Evolutionary conservation across 2,113 vertebrate species (phyloP), one percentile per base, ranked within the genome.

Genomic region (Triplophysa tibetana): DNA sequence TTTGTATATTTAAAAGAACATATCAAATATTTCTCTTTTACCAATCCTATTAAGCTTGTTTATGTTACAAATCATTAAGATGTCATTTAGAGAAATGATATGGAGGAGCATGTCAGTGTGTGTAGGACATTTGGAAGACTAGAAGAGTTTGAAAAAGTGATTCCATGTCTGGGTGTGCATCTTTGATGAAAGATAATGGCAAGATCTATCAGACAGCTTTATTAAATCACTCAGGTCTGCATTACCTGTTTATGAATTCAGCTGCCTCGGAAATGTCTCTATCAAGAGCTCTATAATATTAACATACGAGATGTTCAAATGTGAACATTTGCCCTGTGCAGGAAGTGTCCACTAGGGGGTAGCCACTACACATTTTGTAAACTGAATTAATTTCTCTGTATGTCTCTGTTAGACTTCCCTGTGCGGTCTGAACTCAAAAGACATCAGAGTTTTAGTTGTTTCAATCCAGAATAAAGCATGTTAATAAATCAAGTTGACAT

Each of bases 321-420:
- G 23, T 52, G 10, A 70, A 56, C 9, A 17, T 54, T 24, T 9
- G 26, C 24, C 56, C 3, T 83, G 2, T 60, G 11, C 26, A 66
- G 21, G 41, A 68, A 24, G 68, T 85, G 45, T 83, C 90, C 92
- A 92, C 90, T 90, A 91, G 92, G 78, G 86, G 91, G 91, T 88
- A 77, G 80, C 82, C 38, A 58, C n/a, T n/a, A 63, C 88, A 76
- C 84, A 79, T 70, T 78, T 12, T 26, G 33, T 50, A 63, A 48
- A 63, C 16, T 73, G 10, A 21, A 9, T 21, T 58, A 0, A 21
- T 21, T 19, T 19, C 54, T 58, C 6, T 58, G 8, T 58, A 1
- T 58, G 19, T 58, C 5, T 21, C 7, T 10, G 14, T 52, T 52
- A 6, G 50, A 52, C 14, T 14, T 52, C 50, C 50, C 2, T 16